Evolutionary conservation across 64 coral and sea anemone species (phyloP), one percentile per base, ranked within the genome.

Genomic region (Montipora cactus): DNA sequence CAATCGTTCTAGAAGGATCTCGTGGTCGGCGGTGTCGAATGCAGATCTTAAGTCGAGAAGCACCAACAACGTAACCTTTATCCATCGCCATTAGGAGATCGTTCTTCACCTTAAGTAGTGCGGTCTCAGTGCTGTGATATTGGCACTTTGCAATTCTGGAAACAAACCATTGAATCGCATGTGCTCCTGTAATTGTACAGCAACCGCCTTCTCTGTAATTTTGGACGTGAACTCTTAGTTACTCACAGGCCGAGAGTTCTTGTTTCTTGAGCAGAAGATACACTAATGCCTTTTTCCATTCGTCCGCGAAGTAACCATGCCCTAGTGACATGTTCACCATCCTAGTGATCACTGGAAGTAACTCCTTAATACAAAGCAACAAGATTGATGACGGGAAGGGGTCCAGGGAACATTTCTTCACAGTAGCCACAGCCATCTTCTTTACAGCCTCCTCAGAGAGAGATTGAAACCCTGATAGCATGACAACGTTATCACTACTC

Each of bases 191-290:
- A 94, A 49, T 81, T 94, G 92, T 23, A 89, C 79, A 50, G 87
- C 76, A 72, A 94, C 92, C 64, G 75, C 45, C 61, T 78, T 67
- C 81, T 88, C 83, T 51, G 76, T 81, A 68, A 94, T 28, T 81
- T 88, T 94, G 59, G 92, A 94, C 68, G 61, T 94, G 67, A 88
- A 94, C 92, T 73, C 67, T 89, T 81, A 80, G 59, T 88, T 88
- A 71, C 47, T 74, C 71, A 89, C 74, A 83, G 91, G 44, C 79
- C 59, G 84, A 58, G 74, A 81, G 80, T 55, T 55, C 52, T 55
- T 55, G 52, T 55, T 55, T 76, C 85, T 95, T 85, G 51, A 95
- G 88, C 89, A 95, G 67, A 67, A 88, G 93, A 58, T 77, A 46
- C 22, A 95, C 49, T 72, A 90, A 47, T 69, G 93, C 87, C 69